Evolutionary conservation across 1,140 invertebrate genomes (phyloP).

Genomic region (Amyelois transitella): DNA sequence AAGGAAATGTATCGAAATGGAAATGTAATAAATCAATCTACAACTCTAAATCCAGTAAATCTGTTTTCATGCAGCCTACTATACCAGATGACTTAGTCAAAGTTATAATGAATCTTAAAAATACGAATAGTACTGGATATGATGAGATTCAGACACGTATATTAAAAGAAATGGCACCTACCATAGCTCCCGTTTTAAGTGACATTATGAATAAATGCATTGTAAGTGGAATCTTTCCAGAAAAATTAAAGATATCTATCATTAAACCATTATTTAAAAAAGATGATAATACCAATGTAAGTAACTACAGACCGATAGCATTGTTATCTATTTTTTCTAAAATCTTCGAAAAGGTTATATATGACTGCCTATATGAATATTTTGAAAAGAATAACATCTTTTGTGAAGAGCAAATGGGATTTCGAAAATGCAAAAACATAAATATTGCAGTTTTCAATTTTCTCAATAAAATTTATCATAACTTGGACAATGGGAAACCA

Average conservation of each 20-base stretch:
- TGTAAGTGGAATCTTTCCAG: constrained; percentile 5
- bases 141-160: constrained; percentile 2
- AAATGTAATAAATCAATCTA: background rate
- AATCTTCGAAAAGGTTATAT: no score
- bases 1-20: background rate
- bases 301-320: background rate
- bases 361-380: no score
- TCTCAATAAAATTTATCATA: background rate
- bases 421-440: background rate
- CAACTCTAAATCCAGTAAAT: background rate
- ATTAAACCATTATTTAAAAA: constrained; percentile 10
- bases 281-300: background rate
- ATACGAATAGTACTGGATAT: constrained; percentile 4
- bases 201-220: constrained; percentile 8
- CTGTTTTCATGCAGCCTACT: background rate
- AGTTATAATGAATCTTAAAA: constrained; percentile 6
- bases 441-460: constrained; percentile 1
- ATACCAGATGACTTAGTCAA: background rate
- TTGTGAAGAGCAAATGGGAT: no score
- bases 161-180: background rate
- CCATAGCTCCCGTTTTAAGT: background rate
- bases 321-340: no score
- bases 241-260: constrained; percentile 8
- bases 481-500: background rate
- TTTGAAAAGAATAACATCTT: no score